Base-by-base conservation (phyloP, 2,797 vertebrate species). In the Rachycentron canadum region DNA sequence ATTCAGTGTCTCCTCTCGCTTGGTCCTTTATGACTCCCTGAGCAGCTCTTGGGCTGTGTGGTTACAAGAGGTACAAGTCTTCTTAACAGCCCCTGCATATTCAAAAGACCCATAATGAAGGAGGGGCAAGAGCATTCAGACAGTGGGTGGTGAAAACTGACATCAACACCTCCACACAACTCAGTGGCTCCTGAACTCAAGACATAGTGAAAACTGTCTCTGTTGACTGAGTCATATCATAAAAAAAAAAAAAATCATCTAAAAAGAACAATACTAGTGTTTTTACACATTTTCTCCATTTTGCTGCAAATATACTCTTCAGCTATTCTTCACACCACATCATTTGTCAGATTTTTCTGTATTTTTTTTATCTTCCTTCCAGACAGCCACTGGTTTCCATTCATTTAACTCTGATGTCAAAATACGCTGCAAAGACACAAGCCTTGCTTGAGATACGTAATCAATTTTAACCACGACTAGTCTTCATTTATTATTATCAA, bases 31-130 rank as follows among this genome's bases (percentile, higher is more conserved):
- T 50, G 79, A 62, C 40, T 91, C 87, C 81, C 79, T 21, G 62
- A 84, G 83, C 76, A 79, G 79, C 87, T 82, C 78, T 85, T 60
- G 36, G 83, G 63, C 60, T 73, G 60, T 81, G 75, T 71, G 76
- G 74, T 69, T 86, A 89, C 85, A 90, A 79, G 76, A 82, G 72
- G 75, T 69, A 83, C 78, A 86, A 79, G 76, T 83, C 82, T 85
- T 61, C 70, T 81, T 87, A 87, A 90, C 77, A 83, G 59, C 38
- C 55, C 49, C 36, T 78, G 71, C 81, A 87, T 86, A 86, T 89
- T 86, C 85, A 90, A 21, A 63, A 43, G 63, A 57, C 28, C 32
- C 14, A 43, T 50, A 57, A 69, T 60, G 71, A 73, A 58, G 43
- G 57, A 67, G 38, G 17, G n/a, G 8, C 14, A 40, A 38, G 25